Evolutionary conservation across 1,140 invertebrate genomes (phyloP), one percentile per base, ranked within the genome.

Genomic region (Cherax destructor): DNA sequence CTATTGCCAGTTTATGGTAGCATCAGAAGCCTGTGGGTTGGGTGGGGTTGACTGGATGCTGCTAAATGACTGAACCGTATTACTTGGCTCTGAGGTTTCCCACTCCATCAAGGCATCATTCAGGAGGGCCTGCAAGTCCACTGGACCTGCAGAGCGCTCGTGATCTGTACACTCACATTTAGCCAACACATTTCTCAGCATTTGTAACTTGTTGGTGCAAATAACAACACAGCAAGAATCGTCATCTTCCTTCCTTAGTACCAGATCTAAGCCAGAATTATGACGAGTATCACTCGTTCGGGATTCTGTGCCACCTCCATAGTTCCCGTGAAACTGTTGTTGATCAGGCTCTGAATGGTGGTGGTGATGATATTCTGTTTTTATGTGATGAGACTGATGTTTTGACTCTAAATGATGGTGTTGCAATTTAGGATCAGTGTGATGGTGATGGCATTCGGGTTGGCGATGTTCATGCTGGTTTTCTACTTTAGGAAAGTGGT

Each of bases 221-320:
- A 91, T 91, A 4, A 91, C 89, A 50, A 91, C 89, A 65, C 89
- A 91, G 74, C 89, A 91, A 21, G 89, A 80, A 49, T 91, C 89
- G 30, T 76, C 77, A 16, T 91, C 89, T 3, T 91, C 89, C 41
- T 78, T 84, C 49, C 83, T 78, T 56, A 91, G 76, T 56, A 91
- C 76, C 10, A 91, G 7, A 72, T 91, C 83, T 30, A 91, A 41
- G 1, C 89, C 83, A 49, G 83, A 85, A 50, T 69, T 49, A 52
- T 88, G 78, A 74, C 50, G 52, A 41, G 9, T 7, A 11, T 59
- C 56, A 30, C 50, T 59, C 4, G 65, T n/a, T 41, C 72, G 65
- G 6, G 85, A 30, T 18, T 78, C 49, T 11, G 50, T 56, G 74
- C 74, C 50, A 11, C 4, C 24, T 18, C 11, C 50, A 24, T 7